Evolutionary conservation across 2,797 vertebrate species (phyloP), one percentile per base, ranked within the genome.

Genomic region (Lithobates pipiens): DNA sequence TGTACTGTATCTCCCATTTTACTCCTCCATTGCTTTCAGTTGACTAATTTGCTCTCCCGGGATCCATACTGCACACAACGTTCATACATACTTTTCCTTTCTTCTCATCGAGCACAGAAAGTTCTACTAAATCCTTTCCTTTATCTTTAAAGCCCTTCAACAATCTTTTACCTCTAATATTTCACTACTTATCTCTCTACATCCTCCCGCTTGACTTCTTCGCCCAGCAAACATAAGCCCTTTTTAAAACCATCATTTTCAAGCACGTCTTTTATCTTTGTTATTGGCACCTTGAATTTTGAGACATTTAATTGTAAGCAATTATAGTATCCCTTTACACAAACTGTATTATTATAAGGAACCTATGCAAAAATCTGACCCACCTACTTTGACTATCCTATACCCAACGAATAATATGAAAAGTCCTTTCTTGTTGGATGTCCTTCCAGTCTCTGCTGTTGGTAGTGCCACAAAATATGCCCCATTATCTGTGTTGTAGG

Each of bases 11-110:
- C 69, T 71, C 34, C 36, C 16, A 36, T 36, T 36, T 71, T 71
- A 71, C 69, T 25, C 69, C n/a, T 21, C 69, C 69, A 39, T 21
- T 61, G 54, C 54, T 61, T 61, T 61, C 54, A 61, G 21, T 23
- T 61, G 54, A 61, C 54, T 61, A 61, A 61, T 61, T 61, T 61
- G 54, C 54, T 61, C 54, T 61, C 54, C 54, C 23, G 54, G 54
- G 54, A 61, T 61, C 18, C 54, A 5, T 61, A 61, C 54, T 23
- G 54, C 54, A 61, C 54, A 61, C 18, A 23, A 18, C 21, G 54
- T 23, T 61, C 54, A 61, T 61, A 61, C 54, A 61, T n/a, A 23
- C 29, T 70, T 70, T 70, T 32, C 32, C 68, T 70, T 70, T 70
- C 68, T 70, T 18, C 29, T 70, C 27, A 29, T 32, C 32, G 32